Evolutionary conservation across 2,888 invertebrate species (phyloP).

Genomic region (Cephus runcator): DNA sequence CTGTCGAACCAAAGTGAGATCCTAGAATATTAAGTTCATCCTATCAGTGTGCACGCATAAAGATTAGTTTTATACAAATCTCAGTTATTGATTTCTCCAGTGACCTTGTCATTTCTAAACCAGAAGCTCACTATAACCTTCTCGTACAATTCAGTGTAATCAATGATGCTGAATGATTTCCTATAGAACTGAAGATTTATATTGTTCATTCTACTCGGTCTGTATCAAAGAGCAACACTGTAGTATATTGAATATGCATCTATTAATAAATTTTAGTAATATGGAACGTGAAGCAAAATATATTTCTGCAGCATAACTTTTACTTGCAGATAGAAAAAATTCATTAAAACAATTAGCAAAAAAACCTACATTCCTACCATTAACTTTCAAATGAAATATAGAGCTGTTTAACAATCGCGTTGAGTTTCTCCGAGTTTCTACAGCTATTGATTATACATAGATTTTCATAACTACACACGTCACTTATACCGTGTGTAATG

Average conservation of each 20-base stretch:
- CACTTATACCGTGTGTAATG: neutral
- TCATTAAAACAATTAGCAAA: neutral
- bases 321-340: neutral
- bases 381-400: neutral
- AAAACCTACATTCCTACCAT: neutral
- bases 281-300: neutral
- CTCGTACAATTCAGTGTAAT: neutral
- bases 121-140: neutral
- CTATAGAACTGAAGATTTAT: neutral
- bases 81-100: neutral
- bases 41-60: neutral
- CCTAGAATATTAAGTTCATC: neutral
- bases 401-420: neutral
- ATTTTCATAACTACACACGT: neutral
- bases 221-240: neutral
- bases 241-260: neutral
- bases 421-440: neutral
- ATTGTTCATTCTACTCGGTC: neutral
- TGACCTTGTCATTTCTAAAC: neutral
- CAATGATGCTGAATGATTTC: neutral
- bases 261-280: neutral
- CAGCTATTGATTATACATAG: neutral
- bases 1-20: neutral
- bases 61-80: neutral
- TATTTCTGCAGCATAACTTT: neutral